These are phyloP conservation scores for Dorcus parallelipipedus DNA, from an alignment of 2,888 invertebrate species.

Conservation along the genomic window DNA sequence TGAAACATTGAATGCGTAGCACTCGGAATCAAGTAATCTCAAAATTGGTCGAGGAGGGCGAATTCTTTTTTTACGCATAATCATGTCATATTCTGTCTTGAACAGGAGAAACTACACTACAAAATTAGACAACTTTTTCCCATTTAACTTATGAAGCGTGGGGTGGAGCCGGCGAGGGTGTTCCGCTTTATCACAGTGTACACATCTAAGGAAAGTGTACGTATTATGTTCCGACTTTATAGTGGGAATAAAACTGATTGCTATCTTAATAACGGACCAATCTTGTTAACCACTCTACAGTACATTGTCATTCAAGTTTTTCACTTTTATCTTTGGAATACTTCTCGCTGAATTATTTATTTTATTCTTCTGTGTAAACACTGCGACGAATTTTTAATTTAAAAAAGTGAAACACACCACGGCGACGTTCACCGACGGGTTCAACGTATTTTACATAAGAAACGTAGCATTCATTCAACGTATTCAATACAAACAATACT, in stretches of 20 bases:
- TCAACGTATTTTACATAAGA: not conserved
- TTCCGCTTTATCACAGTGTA: conserved; percentile 14
- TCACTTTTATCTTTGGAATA: conserved; percentile 24
- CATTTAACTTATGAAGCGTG: conserved; percentile 3
- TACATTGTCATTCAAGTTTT: conserved; percentile 44
- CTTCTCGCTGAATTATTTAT: not conserved
- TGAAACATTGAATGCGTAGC: conserved; percentile 35
- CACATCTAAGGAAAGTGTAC: conserved; percentile 45
- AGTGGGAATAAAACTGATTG: conserved; percentile 50
- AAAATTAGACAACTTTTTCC: conserved; percentile 22
- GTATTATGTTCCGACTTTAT: conserved; percentile 48
- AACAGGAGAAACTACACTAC: conserved; percentile 26
- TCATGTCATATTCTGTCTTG: conserved; percentile 44
- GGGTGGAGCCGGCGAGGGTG: conserved; percentile 11
- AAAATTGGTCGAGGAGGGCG: conserved; percentile 40
- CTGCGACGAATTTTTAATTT: conserved; percentile 9
- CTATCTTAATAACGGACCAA: conserved; percentile 51
- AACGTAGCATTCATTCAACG: not conserved
- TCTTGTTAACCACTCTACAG: conserved; percentile 49
- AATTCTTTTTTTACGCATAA: conserved; percentile 40
- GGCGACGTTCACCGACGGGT: not conserved
- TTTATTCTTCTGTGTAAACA: conserved; percentile 1
- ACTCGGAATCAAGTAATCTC: conserved; percentile 46
- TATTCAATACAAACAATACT: no score
- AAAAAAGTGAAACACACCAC: conserved; percentile 8